Base-by-base conservation (phyloP, 2,888 invertebrate species). In the Mythimna albipuncta region DNA sequence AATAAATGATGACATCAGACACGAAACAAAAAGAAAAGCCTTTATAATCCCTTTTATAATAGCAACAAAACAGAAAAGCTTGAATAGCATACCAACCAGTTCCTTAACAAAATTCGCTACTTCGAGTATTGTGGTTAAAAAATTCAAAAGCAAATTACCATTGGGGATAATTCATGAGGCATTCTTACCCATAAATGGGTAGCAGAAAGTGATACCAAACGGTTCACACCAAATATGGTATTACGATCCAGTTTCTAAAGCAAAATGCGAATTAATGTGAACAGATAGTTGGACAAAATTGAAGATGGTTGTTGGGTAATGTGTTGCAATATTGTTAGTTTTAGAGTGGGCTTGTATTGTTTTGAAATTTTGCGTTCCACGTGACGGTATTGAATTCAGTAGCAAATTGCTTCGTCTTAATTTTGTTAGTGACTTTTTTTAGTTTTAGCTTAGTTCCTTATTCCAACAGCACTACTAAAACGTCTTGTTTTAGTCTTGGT, bases 121-220 rank as follows among this genome's bases (percentile, higher is more conserved):
- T 85, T 73, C 71, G 74, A 78, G 68, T 71, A 79, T 81, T 76
- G 82, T 75, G 62, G 76, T 80, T 73, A 80, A 86, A 89, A 88
- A 89, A 88, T 77, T 76, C 84, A 85, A 84, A 87, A 84, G 88
- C 77, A 87, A 85, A 87, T 87, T 82, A 83, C 82, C 88, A 88
- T 90, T 87, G 83, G 88, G 92, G 91, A 94, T 94, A 95, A 95
- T 95, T 94, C 95, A 96, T 95, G 95, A 95, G 93, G 90, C 92
- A 95, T 96, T 96, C 93, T 93, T 90, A 91, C 85, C 95, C 95
- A 83, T 91, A 94, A 93, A 95, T 87, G 95, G 96, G 79, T 81
- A 85, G 89, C 92, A 89, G 93, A 93, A 94, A 94, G 94, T 94
- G 94, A 95, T 93, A 93, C 94, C 92, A 93, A 95, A 93, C 92